These are phyloP conservation scores for Xylota sylvarum DNA, from an alignment of 2,888 invertebrate genomes.

Conservation along the genomic window DNA sequence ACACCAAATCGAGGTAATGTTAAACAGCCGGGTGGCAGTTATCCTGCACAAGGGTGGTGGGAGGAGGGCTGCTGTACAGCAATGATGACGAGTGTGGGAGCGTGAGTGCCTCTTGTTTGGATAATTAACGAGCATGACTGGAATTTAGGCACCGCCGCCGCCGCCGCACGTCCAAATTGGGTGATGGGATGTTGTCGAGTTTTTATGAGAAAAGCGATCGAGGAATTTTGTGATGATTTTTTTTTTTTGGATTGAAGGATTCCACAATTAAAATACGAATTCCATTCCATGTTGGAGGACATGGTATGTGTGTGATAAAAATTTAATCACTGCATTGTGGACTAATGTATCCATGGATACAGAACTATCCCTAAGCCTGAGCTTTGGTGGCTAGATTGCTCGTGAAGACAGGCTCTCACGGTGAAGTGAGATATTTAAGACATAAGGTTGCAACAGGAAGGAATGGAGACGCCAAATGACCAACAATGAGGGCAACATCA, in stretches of 20 bases:
- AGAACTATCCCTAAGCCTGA: too few relatives aligned
- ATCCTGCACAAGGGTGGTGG: constrained; percentile 36
- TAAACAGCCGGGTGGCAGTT: constrained; percentile 67
- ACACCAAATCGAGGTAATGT: constrained; percentile 77
- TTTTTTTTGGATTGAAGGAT: constrained; percentile 1
- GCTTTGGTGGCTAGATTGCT: too few relatives aligned
- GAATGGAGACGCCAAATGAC: too few relatives aligned
- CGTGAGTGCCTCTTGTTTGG: constrained; percentile 62
- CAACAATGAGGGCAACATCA: too few relatives aligned
- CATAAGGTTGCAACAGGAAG: too few relatives aligned
- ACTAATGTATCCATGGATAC: too few relatives aligned
- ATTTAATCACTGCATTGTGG: too few relatives aligned
- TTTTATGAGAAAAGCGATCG: neutral
- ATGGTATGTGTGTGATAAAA: neutral
- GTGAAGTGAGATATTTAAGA: too few relatives aligned
- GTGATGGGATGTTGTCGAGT: constrained; percentile 62
- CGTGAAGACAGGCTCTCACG: too few relatives aligned
- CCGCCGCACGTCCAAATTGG: constrained; percentile 48
- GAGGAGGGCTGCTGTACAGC: neutral
- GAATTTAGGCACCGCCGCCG: constrained; percentile 52
- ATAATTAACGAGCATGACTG: constrained; percentile 76
- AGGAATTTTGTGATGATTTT: constrained; percentile 1
- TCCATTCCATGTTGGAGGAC: neutral
- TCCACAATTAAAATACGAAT: neutral
- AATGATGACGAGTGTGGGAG: constrained; percentile 32